phyloP scores from a whole-genome alignment of 2,113 vertebrate species.

The Formicarius rufipectus region DNA sequence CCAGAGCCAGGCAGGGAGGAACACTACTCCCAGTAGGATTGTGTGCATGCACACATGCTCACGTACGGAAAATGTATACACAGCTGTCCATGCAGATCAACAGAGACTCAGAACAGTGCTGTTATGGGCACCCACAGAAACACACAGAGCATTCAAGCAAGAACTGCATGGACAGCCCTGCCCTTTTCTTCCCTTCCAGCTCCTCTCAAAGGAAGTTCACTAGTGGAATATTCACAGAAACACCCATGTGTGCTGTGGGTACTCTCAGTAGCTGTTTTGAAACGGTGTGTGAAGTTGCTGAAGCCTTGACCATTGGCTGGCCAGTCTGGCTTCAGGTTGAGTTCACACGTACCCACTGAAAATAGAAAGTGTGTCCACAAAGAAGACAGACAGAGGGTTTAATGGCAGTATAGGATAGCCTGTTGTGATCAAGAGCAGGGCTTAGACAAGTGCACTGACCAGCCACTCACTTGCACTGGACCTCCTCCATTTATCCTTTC shows the following conservation, averaged over 20 bases:
- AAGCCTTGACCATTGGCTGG: not conserved
- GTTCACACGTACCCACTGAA: not conserved
- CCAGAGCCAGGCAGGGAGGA: not conserved
- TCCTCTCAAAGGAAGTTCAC: not conserved
- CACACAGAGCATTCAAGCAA: not conserved
- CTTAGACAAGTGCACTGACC: not conserved
- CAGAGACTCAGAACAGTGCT: not conserved
- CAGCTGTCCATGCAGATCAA: not conserved
- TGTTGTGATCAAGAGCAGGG: not conserved
- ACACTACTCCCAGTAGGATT: rapidly evolving
- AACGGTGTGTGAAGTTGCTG: not conserved
- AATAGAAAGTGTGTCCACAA: not conserved
- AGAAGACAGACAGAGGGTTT: not conserved
- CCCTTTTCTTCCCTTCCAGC: not conserved
- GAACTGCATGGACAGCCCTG: rapidly evolving
- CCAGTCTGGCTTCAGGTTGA: not conserved
- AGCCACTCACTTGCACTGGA: not conserved
- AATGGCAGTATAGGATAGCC: not conserved
- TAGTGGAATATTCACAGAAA: not conserved
- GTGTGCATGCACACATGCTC: rapidly evolving
- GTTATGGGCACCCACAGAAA: not conserved
- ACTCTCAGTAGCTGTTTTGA: rapidly evolving
- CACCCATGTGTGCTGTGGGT: rapidly evolving
- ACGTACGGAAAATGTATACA: rapidly evolving
- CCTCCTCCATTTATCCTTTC: not conserved